These are phyloP conservation scores for Ennomos quercinarius DNA, from an alignment of 2,888 invertebrate species.

Conservation along the genomic window DNA sequence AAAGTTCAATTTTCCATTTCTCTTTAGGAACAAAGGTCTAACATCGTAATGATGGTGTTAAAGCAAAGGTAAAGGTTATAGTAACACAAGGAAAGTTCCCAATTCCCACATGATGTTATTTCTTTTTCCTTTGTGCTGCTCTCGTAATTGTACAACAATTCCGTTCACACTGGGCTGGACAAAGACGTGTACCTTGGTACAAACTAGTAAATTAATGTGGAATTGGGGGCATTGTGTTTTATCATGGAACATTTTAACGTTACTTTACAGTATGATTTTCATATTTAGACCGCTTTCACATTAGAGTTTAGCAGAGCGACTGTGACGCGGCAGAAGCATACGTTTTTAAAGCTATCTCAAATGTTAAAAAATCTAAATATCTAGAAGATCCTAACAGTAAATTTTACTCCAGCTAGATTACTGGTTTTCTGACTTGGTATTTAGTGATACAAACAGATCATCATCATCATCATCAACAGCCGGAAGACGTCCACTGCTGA, in stretches of 20 bases:
- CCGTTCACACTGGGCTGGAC: constrained; percentile 30
- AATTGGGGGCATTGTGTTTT: constrained; percentile 26
- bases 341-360: too few relatives aligned
- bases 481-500: too few relatives aligned
- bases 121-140: constrained; percentile 30
- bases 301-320: too few relatives aligned
- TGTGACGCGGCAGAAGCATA: too few relatives aligned
- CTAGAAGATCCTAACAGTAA: too few relatives aligned
- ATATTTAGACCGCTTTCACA: too few relatives aligned
- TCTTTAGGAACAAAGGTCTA: constrained; percentile 8
- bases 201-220: constrained; percentile 27
- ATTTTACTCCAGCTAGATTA: too few relatives aligned
- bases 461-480: too few relatives aligned
- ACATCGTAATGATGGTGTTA: constrained; percentile 9
- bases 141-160: constrained; percentile 32
- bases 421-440: too few relatives aligned
- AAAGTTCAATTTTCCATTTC: constrained; percentile 5
- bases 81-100: constrained; percentile 32
- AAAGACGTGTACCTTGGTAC: constrained; percentile 34
- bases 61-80: constrained; percentile 9
- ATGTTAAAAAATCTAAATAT: too few relatives aligned
- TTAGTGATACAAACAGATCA: too few relatives aligned
- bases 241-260: constrained; percentile 11
- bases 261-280: too few relatives aligned
- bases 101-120: constrained; percentile 24